Base-by-base conservation (phyloP, 2,888 invertebrate genomes). In the Drosophila hawaiiensis region DNA sequence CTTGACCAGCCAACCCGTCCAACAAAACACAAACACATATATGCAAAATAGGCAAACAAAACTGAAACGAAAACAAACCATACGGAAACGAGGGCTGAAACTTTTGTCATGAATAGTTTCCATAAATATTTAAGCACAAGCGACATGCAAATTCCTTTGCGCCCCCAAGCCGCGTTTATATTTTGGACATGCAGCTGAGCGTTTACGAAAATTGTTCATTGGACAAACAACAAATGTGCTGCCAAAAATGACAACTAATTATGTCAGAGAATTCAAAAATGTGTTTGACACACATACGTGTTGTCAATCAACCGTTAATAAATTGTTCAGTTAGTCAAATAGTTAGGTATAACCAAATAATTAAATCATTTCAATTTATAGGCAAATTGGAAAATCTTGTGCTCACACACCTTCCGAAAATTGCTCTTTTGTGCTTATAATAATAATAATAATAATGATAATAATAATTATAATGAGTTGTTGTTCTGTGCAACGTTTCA, bases 41-140 rank as follows among this genome's bases (percentile, higher is more conserved):
- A 87, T 87, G 83, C 80, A 74, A 76, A 83, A 72, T 68, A 73
- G 71, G 53, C 68, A 69, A 76, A 79, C 79, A 65, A 62, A 71
- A 60, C 64, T 54, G 54, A 65, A 85, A 66, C 55, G 33, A 61
- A 76, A 79, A 68, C 71, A 68, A 73, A 67, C 78, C 65, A 78
- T 63, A 56, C 86, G 86, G 85, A 86, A 82, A 68, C 71, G 55
- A 72, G 68, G 80, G 53, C 66, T 69, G 77, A 61, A 89, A 84
- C 84, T 86, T 89, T 73, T 84, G 89, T 76, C 76, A 81, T 86
- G 76, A 83, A 73, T 81, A 74, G 83, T 76, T 74, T 60, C 69
- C 89, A 73, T 81, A 84, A 84, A 86, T 84, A 73, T 83, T 65
- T 83, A 74, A 89, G 73, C 62, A 66, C 59, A 63, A 58, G 61